phyloP scores from a whole-genome alignment of 37 sponge, comb jelly and placozoan species.

The Ephydatia muelleri region DNA sequence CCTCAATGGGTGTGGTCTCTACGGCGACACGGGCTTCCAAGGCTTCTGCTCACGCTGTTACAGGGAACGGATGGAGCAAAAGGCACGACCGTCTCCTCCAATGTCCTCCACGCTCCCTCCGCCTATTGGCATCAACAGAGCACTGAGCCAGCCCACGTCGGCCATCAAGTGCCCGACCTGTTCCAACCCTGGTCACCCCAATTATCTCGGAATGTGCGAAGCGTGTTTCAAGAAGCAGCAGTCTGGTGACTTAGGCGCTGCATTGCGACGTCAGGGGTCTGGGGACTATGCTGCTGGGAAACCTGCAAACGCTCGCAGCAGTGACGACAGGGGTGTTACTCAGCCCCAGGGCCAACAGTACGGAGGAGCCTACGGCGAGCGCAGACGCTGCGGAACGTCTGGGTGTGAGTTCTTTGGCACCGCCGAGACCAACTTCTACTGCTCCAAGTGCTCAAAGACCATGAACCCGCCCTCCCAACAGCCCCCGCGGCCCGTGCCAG shows the following conservation, averaged over 20 bases:
- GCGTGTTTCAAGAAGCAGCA: constrained; percentile 28
- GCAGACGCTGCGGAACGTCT: constrained; percentile 33
- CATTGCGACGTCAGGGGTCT: background rate
- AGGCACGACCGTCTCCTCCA: too few relatives aligned
- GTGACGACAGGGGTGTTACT: too few relatives aligned
- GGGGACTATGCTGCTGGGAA: background rate
- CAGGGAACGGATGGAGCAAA: background rate
- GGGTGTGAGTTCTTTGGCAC: constrained; percentile 66
- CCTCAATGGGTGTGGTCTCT: constrained; percentile 41
- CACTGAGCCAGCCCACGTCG: background rate
- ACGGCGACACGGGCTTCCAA: constrained; percentile 14
- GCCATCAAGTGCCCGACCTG: constrained; percentile 43
- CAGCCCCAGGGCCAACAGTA: too few relatives aligned
- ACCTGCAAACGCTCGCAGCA: background rate
- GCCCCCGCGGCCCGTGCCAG: background rate
- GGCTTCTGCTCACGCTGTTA: constrained; percentile 56
- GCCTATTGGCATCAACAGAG: background rate
- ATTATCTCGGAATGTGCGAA: constrained; percentile 55
- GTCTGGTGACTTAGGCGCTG: background rate
- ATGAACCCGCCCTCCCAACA: background rate
- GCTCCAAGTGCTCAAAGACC: constrained; percentile 54
- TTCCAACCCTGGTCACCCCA: constrained; percentile 43
- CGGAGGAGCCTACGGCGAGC: background rate
- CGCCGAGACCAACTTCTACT: constrained; percentile 38
- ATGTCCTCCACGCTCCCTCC: background rate